Base-by-base conservation (phyloP, 2,113 vertebrate species). In the Murina feae region DNA sequence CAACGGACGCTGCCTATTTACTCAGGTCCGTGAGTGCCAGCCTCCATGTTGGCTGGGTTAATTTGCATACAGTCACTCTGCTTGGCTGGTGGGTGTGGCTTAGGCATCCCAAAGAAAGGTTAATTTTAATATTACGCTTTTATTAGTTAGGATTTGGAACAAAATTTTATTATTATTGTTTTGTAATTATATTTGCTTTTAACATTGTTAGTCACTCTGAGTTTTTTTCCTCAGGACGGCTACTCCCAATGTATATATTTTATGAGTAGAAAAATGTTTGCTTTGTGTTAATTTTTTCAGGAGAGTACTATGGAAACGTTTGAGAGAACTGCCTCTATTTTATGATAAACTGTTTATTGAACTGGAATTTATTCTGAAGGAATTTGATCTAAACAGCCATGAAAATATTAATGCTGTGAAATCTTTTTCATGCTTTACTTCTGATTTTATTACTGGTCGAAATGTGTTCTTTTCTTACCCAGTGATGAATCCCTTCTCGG, bases 241-340 rank as follows among this genome's bases (percentile, higher is more conserved):
- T 86, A 42, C 8, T 5, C 32, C 3, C 30, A 35, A 32, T 20
- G 4, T 82, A 9, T 32, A 23, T 42, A 68, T 53, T 80, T 87
- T 88, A 79, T 71, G 69, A 80, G 66, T 83, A 47, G 18, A 91
- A 92, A 89, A 58, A 16, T 25, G 1, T 51, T 44, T 87, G 66
- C 65, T 91, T 75, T 90, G 4, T 95, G 12, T 76, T 93, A n/a
- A 4, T 89, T 32, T 82, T 85, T 92, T 86, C 42, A 97, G 80
- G 39, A 76, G 92, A 74, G 44, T 53, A 63, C 30, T 80, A 25
- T 89, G 66, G n/a, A 58, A 68, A 58, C 25, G 44, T 89, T 66
- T 84, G 72, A 86, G 76, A 86, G 65, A 89, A 55, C 10, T 78
- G 39, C 55, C 32, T 84, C 1, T 35, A 39, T 28, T 90, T 93